A percentile compares a stretch with the other conserved stretches of the same genome.
These are phyloP conservation scores for Acronicta alni DNA, from an alignment of 2,888 invertebrate genomes.

Conservation along the genomic window DNA sequence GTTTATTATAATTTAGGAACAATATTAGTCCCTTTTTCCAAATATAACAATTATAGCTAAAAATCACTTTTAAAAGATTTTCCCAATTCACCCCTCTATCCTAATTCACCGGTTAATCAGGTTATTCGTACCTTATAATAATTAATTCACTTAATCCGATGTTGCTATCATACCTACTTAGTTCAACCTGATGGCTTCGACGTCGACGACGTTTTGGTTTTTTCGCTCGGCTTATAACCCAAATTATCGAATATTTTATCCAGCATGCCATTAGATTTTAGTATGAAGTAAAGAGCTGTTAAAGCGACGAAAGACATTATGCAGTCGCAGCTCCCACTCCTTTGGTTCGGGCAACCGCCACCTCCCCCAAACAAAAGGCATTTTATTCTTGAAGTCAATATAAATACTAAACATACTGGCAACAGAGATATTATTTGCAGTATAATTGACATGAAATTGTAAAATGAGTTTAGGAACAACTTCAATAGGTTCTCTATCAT, in stretches of 20 bases:
- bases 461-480: slow-evolving; percentile 74
- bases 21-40: no score
- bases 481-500: slow-evolving; percentile 80
- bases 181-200: not conserved
- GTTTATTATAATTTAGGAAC: no score
- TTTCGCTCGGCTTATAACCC: slow-evolving; percentile 12
- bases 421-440: slow-evolving; percentile 78
- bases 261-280: slow-evolving; percentile 70
- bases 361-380: slow-evolving; percentile 77
- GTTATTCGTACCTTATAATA: no score
- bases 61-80: no score
- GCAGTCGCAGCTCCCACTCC: slow-evolving; percentile 73
- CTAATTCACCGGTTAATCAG: no score
- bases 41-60: no score
- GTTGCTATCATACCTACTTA: no score
- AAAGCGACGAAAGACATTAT: slow-evolving; percentile 71
- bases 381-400: slow-evolving; percentile 74
- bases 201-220: not conserved
- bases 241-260: slow-evolving; percentile 58
- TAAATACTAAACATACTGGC: slow-evolving; percentile 78
- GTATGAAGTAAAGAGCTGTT: slow-evolving; percentile 69
- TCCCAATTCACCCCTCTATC: no score
- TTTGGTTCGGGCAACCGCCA: slow-evolving; percentile 64
- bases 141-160: no score
- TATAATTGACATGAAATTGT: slow-evolving; percentile 77